Conservation (phyloP, 2,113 vertebrate species). For the Stictonetta naevosa region DNA sequence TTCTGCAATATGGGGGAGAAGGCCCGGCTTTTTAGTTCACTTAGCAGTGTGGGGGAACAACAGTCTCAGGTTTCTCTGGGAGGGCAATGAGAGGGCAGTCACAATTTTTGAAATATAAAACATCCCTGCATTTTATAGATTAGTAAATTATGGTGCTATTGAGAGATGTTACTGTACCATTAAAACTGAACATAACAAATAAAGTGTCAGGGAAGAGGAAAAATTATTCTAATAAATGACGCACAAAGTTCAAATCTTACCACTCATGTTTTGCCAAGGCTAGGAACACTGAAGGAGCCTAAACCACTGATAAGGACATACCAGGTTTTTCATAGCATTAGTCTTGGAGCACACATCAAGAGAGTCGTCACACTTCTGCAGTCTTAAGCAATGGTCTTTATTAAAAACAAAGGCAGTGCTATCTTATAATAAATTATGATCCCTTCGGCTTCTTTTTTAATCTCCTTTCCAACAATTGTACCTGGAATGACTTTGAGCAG, state of each 20-base stretch:
- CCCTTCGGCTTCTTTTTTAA: not conserved
- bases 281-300: not conserved
- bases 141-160: not conserved
- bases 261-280: not conserved
- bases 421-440: not conserved
- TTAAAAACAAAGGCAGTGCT: not conserved
- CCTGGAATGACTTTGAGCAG: not conserved
- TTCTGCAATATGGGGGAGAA: not conserved
- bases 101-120: not conserved
- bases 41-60: not conserved
- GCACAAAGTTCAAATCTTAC: not conserved
- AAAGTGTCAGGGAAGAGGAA: not conserved
- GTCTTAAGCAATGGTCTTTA: not conserved
- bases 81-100: not conserved
- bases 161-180: slow-evolving; percentile 3
- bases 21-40: not conserved
- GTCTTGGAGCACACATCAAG: not conserved
- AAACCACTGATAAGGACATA: not conserved
- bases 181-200: not conserved
- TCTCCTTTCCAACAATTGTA: not conserved
- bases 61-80: slow-evolving; percentile 3
- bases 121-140: not conserved
- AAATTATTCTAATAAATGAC: slow-evolving; percentile 24
- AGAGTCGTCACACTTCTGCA: not conserved
- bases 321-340: not conserved